A percentile compares a stretch with the other conserved stretches of the same genome.
phyloP scores from a whole-genome alignment of 2,113 vertebrate genomes.

The Astatotilapia flaviijosephi region DNA sequence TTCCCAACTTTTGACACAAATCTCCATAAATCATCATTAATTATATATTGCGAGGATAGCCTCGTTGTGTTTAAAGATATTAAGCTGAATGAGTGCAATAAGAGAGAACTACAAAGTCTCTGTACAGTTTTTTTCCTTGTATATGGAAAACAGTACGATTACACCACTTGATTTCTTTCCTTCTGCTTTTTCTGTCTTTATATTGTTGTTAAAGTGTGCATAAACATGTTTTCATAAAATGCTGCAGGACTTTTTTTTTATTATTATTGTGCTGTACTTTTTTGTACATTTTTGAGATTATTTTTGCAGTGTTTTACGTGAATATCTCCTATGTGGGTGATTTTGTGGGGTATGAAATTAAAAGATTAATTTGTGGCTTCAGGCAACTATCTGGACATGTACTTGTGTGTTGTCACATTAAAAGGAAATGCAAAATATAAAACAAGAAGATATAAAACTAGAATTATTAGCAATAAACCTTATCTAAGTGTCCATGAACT shows the following conservation, averaged over 20 bases:
- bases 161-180: neutral
- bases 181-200: neutral
- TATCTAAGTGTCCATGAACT: neutral
- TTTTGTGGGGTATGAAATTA: neutral
- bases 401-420: neutral
- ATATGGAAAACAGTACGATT: neutral
- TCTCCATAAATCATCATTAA: neutral
- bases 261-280: neutral
- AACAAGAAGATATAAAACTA: neutral
- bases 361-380: neutral
- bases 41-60: neutral
- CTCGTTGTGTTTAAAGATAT: neutral
- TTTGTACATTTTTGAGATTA: neutral
- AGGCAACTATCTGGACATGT: neutral
- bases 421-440: neutral
- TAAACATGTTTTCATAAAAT: neutral
- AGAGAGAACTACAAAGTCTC: neutral
- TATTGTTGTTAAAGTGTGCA: neutral
- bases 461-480: neutral
- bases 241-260: neutral
- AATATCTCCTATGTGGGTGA: neutral
- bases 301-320: neutral
- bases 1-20: neutral
- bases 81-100: neutral
- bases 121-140: accelerated